These are phyloP conservation scores for Sciaenops ocellatus DNA, from an alignment of 2,797 vertebrate species.

Conservation along the genomic window DNA sequence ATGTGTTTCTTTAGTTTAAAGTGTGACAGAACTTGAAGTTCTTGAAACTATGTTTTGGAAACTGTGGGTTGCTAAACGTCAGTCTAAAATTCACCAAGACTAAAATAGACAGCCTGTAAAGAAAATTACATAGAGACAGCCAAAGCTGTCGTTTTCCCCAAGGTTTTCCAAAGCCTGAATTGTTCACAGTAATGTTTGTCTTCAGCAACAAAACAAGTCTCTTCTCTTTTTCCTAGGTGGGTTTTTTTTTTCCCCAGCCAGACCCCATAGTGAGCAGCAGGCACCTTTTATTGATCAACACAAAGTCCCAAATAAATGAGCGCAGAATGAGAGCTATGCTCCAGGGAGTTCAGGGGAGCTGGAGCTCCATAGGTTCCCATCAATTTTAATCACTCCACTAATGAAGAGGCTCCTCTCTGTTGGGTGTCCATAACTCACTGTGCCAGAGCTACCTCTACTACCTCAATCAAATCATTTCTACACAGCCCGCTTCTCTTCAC, in stretches of 20 bases:
- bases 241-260: conserved; percentile 75
- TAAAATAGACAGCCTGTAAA: conserved; percentile 76
- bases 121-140: conserved; percentile 75
- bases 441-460: conserved; percentile 79
- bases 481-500: conserved; percentile 73
- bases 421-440: conserved; percentile 90
- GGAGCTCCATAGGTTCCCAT: conserved; percentile 86
- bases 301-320: conserved; percentile 91
- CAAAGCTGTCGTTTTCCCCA: conserved; percentile 73
- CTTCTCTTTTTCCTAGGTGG: conserved; percentile 70
- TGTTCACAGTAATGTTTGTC: conserved; percentile 80
- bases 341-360: conserved; percentile 83
- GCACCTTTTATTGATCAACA: conserved; percentile 91
- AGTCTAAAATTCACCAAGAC: conserved; percentile 65
- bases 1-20: conserved; percentile 40
- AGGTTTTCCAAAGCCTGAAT: conserved; percentile 76
- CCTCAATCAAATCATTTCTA: conserved; percentile 87
- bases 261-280: conserved; percentile 86
- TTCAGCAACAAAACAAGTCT: conserved; percentile 81
- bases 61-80: conserved; percentile 58
- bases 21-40: conserved; percentile 53
- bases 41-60: conserved; percentile 55
- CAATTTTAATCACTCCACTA: conserved; percentile 90
- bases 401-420: conserved; percentile 90
- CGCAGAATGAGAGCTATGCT: conserved; percentile 89